These are phyloP conservation scores for Drosophila repleta DNA, from an alignment of 1,140 invertebrate genomes.

Conservation along the genomic window DNA sequence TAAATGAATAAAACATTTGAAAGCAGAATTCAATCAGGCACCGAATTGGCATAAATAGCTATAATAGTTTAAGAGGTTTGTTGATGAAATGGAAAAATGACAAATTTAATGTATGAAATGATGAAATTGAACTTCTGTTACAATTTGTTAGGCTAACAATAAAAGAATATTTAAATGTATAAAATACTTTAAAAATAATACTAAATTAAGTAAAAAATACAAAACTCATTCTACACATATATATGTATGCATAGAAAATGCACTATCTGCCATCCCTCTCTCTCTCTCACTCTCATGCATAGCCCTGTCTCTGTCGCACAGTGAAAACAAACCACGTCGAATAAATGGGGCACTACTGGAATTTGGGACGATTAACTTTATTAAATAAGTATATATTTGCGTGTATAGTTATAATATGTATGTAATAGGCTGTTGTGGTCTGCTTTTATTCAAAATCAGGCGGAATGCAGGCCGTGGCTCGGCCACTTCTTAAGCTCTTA, in stretches of 20 bases:
- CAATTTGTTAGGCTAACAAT: background rate
- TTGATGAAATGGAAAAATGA: no score
- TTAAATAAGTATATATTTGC: constrained; percentile 46
- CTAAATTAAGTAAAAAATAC: no score
- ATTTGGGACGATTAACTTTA: constrained; percentile 41
- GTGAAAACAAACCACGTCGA: background rate
- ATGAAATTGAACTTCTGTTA: background rate
- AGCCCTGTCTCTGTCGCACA: background rate
- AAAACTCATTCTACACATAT: no score
- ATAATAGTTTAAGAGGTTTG: no score
- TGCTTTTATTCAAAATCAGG: constrained; percentile 39
- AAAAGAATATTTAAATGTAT: no score
- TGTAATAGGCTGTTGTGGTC: constrained; percentile 38
- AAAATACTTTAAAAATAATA: background rate
- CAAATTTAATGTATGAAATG: no score
- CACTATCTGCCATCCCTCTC: no score
- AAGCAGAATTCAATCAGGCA: no score
- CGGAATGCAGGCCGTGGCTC: constrained; percentile 42
- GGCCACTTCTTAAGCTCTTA: constrained; percentile 31
- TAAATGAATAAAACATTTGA: background rate
- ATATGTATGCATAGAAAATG: no score
- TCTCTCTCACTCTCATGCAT: constrained; percentile 2
- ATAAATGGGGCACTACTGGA: background rate
- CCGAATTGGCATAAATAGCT: no score
- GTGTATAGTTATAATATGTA: constrained; percentile 33